A percentile compares a stretch with the other conserved stretches of the same genome.
These are phyloP conservation scores for Callipepla californica DNA, from an alignment of 2,113 vertebrate genomes.

Conservation along the genomic window DNA sequence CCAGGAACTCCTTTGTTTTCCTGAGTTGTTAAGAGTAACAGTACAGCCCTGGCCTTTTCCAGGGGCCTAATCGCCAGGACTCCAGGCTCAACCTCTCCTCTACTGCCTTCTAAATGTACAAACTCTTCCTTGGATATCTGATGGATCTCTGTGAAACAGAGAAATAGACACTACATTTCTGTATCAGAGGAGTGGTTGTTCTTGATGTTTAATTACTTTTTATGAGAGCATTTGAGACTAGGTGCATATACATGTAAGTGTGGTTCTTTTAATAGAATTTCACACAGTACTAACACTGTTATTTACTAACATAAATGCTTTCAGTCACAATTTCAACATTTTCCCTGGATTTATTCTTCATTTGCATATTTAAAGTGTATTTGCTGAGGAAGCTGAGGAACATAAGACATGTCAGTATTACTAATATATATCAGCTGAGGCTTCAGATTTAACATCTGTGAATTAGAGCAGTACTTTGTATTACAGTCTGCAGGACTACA, in stretches of 20 bases:
- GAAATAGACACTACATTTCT: background rate
- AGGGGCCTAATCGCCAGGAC: background rate
- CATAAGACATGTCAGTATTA: background rate
- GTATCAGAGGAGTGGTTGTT: background rate
- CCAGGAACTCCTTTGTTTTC: background rate
- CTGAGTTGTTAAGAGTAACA: fast-evolving
- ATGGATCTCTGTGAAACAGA: background rate
- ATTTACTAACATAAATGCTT: background rate
- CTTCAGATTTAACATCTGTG: background rate
- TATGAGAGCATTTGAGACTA: background rate
- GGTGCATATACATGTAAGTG: background rate
- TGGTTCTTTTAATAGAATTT: background rate
- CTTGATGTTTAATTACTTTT: background rate
- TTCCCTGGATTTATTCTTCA: background rate
- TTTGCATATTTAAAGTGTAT: background rate
- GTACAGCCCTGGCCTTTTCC: background rate
- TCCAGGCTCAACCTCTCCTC: background rate
- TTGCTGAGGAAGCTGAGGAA: background rate
- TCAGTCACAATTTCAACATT: background rate
- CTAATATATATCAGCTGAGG: background rate
- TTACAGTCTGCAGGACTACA: background rate
- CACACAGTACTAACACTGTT: background rate
- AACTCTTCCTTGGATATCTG: background rate
- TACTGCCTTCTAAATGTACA: background rate
- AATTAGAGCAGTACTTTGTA: background rate